Evolutionary conservation across 2,797 vertebrate genomes (phyloP).

Genomic region (Cuculus canorus): DNA sequence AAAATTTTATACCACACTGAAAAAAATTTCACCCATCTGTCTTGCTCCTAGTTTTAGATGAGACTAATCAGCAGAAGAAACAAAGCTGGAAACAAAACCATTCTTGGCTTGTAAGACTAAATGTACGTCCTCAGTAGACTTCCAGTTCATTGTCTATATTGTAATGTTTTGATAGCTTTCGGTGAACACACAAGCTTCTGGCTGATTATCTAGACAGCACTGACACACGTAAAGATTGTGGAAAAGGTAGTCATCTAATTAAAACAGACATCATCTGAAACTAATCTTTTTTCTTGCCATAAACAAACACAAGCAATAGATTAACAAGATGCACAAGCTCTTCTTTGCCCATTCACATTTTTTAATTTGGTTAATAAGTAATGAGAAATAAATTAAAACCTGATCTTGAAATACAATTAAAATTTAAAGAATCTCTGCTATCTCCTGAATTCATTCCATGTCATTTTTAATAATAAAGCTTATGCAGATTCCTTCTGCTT

Average conservation of each 20-base stretch:
- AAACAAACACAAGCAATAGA: background rate
- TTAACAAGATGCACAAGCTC: constrained; percentile 34
- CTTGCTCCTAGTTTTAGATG: background rate
- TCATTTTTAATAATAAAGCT: constrained; percentile 27
- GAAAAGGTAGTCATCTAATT: background rate
- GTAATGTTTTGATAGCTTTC: background rate
- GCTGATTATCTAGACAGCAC: background rate
- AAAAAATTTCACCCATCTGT: background rate
- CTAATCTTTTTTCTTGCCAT: background rate
- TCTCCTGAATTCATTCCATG: background rate
- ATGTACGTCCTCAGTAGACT: background rate
- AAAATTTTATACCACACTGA: background rate
- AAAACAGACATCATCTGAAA: background rate
- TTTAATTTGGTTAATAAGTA: constrained; percentile 39
- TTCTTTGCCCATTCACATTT: constrained; percentile 49
- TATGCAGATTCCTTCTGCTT: constrained; percentile 3
- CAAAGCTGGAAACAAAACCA: background rate
- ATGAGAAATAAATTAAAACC: constrained; percentile 26
- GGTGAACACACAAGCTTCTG: background rate
- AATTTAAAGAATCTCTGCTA: background rate
- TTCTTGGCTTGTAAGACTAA: background rate
- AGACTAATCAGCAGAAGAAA: background rate
- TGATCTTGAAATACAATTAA: constrained; percentile 1
- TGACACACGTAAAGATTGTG: background rate
- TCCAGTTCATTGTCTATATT: background rate